A percentile compares a stretch with the other conserved stretches of the same genome.
These are phyloP conservation scores for Drosophila prosaltans DNA, from an alignment of 1,140 invertebrate species.

Conservation along the genomic window DNA sequence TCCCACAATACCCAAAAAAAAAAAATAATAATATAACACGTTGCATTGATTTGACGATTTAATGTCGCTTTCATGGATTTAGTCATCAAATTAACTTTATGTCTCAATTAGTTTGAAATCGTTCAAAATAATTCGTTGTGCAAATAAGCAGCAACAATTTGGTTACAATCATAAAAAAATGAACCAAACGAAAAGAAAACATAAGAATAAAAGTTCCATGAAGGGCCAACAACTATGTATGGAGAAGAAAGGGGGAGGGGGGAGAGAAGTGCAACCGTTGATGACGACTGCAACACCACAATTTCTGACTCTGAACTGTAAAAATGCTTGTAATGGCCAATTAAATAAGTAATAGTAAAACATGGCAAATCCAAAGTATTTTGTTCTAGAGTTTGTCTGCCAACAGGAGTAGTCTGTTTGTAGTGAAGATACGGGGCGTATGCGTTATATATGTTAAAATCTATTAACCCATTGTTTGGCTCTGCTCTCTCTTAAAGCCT, in stretches of 20 bases:
- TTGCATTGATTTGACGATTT: constrained; percentile 61
- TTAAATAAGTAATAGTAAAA: constrained; percentile 78
- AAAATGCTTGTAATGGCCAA: constrained; percentile 73
- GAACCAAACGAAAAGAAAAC: constrained; percentile 20
- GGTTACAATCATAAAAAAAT: constrained; percentile 56
- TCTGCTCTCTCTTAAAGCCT: neutral
- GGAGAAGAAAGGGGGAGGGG: constrained; percentile 5
- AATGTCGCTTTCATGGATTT: constrained; percentile 56
- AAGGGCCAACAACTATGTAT: constrained; percentile 22
- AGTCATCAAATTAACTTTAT: constrained; percentile 69
- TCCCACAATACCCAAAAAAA: constrained; percentile 18
- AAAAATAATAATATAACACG: constrained; percentile 4
- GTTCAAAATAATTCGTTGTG: constrained; percentile 57
- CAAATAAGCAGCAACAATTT: constrained; percentile 57
- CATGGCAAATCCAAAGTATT: constrained; percentile 41
- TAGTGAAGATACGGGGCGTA: constrained; percentile 40
- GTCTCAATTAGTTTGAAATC: constrained; percentile 71
- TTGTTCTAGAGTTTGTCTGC: constrained; percentile 17
- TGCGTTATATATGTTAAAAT: constrained; percentile 24
- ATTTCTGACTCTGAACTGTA: constrained; percentile 57
- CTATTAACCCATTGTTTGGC: constrained; percentile 9
- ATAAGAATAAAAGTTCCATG: constrained; percentile 20
- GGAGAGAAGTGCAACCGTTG: constrained; percentile 17
- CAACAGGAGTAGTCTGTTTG: neutral
- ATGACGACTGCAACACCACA: constrained; percentile 19